Evolutionary conservation across 1,140 invertebrate genomes (phyloP).

Genomic region (Zeugodacus cucurbitae): DNA sequence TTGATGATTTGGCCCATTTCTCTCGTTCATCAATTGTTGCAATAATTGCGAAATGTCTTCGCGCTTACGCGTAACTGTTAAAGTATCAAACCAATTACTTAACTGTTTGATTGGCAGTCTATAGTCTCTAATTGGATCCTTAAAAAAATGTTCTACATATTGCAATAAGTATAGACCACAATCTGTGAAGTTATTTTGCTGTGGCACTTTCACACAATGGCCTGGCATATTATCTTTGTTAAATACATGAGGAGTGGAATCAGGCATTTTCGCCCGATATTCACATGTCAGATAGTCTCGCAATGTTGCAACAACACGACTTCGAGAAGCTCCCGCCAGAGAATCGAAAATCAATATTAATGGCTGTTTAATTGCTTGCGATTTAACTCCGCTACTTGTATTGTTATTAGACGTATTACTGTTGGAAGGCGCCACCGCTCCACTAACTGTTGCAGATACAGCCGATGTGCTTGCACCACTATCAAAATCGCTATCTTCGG

Average conservation of each 20-base stretch:
- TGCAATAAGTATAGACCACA: conserved; percentile 96
- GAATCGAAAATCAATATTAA: conserved; percentile 97
- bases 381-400: conserved; percentile 42
- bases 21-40: conserved; percentile 75
- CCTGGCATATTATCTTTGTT: conserved; percentile 86
- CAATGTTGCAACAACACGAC: conserved; percentile 85
- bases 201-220: conserved; percentile 87
- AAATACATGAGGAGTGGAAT: conserved; percentile 69
- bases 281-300: conserved; percentile 91
- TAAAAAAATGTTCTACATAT: conserved; percentile 96
- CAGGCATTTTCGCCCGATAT: conserved; percentile 80
- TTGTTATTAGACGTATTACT: conserved; percentile 10
- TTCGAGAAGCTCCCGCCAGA: conserved; percentile 81
- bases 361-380: conserved; percentile 69
- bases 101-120: conserved; percentile 79
- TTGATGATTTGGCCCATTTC: conserved; percentile 68
- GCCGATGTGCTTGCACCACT: conserved; percentile 35
- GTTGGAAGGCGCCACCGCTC: conserved; percentile 4
- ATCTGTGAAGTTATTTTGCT: conserved; percentile 96
- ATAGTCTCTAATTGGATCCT: conserved; percentile 81
- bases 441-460: neutral
- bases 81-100: conserved; percentile 82
- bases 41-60: conserved; percentile 82
- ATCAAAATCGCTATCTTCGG: conserved; percentile 75
- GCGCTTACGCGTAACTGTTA: conserved; percentile 80